phyloP scores from a whole-genome alignment of 2,113 vertebrate genomes.

The Cephalopterus ornatus region DNA sequence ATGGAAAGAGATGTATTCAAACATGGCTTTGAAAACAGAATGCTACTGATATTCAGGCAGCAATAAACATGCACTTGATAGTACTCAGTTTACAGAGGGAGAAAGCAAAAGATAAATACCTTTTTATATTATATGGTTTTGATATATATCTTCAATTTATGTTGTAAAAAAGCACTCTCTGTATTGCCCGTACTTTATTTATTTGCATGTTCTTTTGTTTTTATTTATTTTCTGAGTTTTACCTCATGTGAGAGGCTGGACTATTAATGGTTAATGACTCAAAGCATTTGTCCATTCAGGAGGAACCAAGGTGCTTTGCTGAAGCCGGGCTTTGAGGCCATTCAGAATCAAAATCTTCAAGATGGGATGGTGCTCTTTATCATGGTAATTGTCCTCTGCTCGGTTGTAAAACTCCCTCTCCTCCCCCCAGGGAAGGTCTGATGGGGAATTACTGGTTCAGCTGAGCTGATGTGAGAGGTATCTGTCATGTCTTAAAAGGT shows the following conservation, averaged over 20 bases:
- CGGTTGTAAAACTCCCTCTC: neutral
- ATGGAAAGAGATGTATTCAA: neutral
- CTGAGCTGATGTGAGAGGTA: neutral
- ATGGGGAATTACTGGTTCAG: neutral
- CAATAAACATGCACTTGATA: neutral
- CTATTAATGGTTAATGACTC: neutral
- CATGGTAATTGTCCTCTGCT: neutral
- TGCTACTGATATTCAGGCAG: neutral
- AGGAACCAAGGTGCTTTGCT: neutral
- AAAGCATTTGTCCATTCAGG: neutral
- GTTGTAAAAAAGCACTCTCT: neutral
- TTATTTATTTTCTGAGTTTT: neutral
- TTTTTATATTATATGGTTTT: neutral
- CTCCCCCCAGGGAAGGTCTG: neutral
- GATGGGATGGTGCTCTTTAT: neutral
- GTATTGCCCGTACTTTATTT: neutral
- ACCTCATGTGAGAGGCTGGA: neutral
- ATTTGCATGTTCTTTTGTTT: neutral
- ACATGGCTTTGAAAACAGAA: neutral
- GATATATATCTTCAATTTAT: neutral
- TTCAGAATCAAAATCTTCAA: neutral
- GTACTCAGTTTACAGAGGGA: neutral
- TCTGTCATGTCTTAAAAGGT: neutral
- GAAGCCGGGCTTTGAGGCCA: neutral
- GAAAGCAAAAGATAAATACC: neutral